Percentiles rank a stretch among this genome's conserved stretches.
Evolutionary conservation across 2,113 vertebrate species (phyloP).

Genomic region (Sula dactylatra): DNA sequence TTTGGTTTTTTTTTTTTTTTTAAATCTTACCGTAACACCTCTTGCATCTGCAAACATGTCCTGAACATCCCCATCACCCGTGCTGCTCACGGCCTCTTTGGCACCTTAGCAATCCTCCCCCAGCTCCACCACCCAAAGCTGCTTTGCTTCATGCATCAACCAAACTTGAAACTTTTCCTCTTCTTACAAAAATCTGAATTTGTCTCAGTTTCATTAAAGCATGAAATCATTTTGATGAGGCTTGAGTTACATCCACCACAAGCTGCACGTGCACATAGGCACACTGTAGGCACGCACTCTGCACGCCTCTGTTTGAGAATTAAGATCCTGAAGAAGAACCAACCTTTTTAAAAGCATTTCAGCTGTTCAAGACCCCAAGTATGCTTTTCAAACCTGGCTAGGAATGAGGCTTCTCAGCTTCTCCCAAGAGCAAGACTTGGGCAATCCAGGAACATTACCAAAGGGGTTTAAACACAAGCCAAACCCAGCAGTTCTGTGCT

Average conservation of each 20-base stretch:
- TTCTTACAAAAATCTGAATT: not conserved
- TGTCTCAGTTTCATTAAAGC: not conserved
- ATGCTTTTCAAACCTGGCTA: not conserved
- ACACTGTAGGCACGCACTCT: accelerated
- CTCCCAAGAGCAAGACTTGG: not conserved
- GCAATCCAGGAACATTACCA: not conserved
- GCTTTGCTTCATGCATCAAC: not conserved
- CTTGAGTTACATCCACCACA: not conserved
- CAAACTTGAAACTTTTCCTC: not conserved
- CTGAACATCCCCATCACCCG: not conserved
- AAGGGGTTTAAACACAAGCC: not conserved
- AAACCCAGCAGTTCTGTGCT: not conserved
- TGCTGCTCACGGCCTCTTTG: not conserved
- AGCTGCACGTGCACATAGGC: not conserved
- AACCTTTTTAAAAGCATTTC: not conserved
- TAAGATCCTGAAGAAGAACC: not conserved
- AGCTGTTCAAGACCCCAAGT: not conserved
- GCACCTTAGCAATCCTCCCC: accelerated
- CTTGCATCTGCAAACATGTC: not conserved
- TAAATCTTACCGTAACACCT: not conserved
- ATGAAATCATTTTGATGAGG: not conserved
- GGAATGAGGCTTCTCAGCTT: not conserved
- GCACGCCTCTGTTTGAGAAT: not conserved
- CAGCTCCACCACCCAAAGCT: not conserved
- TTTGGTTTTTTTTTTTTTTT: not conserved